Evolutionary conservation across 2,888 invertebrate genomes (phyloP), one percentile per base, ranked within the genome.

Genomic region (Melieria omissa): DNA sequence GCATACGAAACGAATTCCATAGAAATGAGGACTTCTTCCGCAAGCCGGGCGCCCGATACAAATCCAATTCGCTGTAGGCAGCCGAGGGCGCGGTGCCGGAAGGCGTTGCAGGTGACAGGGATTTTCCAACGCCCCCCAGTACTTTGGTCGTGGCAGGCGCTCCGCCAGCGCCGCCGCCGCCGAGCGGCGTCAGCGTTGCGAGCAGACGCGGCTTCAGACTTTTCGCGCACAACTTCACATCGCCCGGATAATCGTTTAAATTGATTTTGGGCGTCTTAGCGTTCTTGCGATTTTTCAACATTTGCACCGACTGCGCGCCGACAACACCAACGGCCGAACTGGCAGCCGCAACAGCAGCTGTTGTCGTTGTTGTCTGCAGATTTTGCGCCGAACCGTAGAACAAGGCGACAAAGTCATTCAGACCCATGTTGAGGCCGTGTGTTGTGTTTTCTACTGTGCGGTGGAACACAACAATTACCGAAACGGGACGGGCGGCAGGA

Each of bases 321-420:
- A 61, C 46, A 47, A 45, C 62, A 63, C 54, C 69, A 55, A 42
- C 7, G 47, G 61, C 62, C 10, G 49, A 10, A 60, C 67, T 52
- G 44, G 61, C 16, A 58, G 47, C 66, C 46, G 67, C 60, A 44
- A 67, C 52, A 73, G 76, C 70, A 74, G 76, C 65, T 71, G 75
- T 72, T 52, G 76, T 68, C 69, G 70, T 67, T 58, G 78, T 69
- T 67, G 78, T 74, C 73, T 84, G 81, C 72, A 84, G 80, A 79
- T 81, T 85, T 78, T 84, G 85, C 76, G 84, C 82, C 73, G 83
- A 84, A 76, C 83, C 85, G 75, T 86, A 86, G 80, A 87, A 85
- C 77, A 87, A 82, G 76, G 86, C 84, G 72, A 86, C 86, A 73
- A 86, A 86, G 80, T 87, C 87, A 78, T 86, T 87, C 60, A 87